A percentile compares a stretch with the other conserved stretches of the same genome.
Evolutionary conservation across 2,888 invertebrate genomes (phyloP).

Genomic region (Baronia brevicornis): DNA sequence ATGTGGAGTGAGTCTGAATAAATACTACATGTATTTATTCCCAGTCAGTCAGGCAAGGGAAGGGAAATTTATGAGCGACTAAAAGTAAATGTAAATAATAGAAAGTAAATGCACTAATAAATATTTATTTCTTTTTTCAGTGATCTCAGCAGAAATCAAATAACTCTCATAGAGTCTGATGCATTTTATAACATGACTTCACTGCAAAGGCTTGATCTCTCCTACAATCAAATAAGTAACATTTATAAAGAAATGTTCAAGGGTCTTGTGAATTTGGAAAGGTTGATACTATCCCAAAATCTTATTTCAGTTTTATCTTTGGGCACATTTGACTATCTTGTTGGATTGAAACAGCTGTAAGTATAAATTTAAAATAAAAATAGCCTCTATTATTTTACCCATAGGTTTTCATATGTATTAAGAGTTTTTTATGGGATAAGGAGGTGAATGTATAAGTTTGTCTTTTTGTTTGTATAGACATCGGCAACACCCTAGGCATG

Average conservation of each 20-base stretch:
- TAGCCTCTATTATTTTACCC: neutral
- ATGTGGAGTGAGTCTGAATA: too few relatives aligned
- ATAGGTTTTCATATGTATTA: too few relatives aligned
- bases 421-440: neutral
- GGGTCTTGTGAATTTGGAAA: conserved; percentile 79
- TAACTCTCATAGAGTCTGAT: conserved; percentile 81
- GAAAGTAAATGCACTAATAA: conserved; percentile 15
- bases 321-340: conserved; percentile 82
- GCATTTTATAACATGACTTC: conserved; percentile 84
- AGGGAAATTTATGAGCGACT: too few relatives aligned
- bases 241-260: conserved; percentile 82
- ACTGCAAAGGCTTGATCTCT: conserved; percentile 81
- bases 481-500: too few relatives aligned
- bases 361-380: conserved; percentile 34
- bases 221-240: conserved; percentile 81
- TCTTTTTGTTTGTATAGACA: too few relatives aligned
- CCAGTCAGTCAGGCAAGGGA: too few relatives aligned
- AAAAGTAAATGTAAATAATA: conserved; percentile 11
- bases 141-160: conserved; percentile 87
- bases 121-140: conserved; percentile 51
- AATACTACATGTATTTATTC: too few relatives aligned
- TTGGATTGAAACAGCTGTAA: conserved; percentile 84
- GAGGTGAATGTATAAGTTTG: too few relatives aligned
- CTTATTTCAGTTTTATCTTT: conserved; percentile 80
- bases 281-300: conserved; percentile 83